Percentiles rank a stretch among this genome's conserved stretches.
Evolutionary conservation across 2,113 vertebrate species (phyloP).

Genomic region (Cygnus buccinator): DNA sequence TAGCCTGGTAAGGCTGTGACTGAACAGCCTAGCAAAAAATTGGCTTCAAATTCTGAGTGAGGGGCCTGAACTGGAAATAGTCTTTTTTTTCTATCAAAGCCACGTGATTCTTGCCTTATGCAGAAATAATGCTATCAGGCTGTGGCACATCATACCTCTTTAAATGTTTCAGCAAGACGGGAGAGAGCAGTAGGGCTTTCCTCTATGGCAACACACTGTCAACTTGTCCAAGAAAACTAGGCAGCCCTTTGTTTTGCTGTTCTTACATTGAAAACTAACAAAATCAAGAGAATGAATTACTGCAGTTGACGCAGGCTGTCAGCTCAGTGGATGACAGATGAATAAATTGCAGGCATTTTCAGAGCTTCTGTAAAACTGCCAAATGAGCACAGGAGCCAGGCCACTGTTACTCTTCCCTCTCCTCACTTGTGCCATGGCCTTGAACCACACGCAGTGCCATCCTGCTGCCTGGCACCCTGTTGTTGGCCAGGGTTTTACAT

Average conservation of each 20-base stretch:
- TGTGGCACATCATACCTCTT: background rate
- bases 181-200: background rate
- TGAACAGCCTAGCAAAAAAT: background rate
- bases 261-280: background rate
- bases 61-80: background rate
- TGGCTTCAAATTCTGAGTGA: background rate
- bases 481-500: background rate
- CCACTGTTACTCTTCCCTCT: background rate
- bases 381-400: background rate
- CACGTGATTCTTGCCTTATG: background rate
- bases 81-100: background rate
- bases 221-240: background rate
- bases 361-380: background rate
- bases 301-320: background rate
- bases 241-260: background rate
- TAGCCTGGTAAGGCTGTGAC: background rate
- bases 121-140: background rate
- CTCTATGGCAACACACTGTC: background rate
- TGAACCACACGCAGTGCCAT: background rate
- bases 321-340: background rate
- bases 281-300: background rate
- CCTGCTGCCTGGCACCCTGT: background rate
- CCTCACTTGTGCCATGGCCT: background rate
- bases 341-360: background rate
- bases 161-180: background rate